Conservation (phyloP, 2,888 invertebrate species). For the Anodontia alba region DNA sequence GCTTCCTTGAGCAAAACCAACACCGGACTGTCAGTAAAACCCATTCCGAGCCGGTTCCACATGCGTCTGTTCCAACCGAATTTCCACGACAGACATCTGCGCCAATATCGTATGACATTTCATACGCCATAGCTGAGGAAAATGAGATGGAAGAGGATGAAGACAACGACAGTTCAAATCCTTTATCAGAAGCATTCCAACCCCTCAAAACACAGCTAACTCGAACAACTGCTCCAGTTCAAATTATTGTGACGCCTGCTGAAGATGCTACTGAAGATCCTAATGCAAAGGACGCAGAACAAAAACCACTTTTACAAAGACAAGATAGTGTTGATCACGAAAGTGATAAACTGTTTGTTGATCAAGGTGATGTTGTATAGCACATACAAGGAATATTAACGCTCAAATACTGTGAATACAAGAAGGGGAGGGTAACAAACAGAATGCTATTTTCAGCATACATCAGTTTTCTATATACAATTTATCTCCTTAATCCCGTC, state of each 20-base stretch:
- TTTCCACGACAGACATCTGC: not conserved
- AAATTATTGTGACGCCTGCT: not conserved
- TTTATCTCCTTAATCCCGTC: too few relatives aligned
- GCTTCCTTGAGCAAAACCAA: not conserved
- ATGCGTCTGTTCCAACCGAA: too few relatives aligned
- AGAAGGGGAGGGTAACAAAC: too few relatives aligned
- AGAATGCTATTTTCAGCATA: too few relatives aligned
- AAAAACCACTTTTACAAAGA: not conserved
- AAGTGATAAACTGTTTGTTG: not conserved
- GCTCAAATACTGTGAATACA: too few relatives aligned
- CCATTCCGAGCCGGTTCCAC: not conserved
- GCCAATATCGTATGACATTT: not conserved
- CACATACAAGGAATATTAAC: too few relatives aligned
- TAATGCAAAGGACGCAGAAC: not conserved
- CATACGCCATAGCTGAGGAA: not conserved
- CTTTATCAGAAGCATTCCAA: not conserved
- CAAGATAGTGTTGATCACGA: not conserved
- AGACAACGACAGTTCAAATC: not conserved
- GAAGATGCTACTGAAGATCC: not conserved
- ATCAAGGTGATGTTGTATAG: too few relatives aligned
- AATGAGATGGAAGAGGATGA: not conserved
- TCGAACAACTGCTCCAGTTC: not conserved
- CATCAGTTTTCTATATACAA: too few relatives aligned
- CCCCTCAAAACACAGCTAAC: too few relatives aligned
- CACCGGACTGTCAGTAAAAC: not conserved